Base-by-base conservation (phyloP, 1,140 invertebrate species). In the Drosophila aff. region DNA sequence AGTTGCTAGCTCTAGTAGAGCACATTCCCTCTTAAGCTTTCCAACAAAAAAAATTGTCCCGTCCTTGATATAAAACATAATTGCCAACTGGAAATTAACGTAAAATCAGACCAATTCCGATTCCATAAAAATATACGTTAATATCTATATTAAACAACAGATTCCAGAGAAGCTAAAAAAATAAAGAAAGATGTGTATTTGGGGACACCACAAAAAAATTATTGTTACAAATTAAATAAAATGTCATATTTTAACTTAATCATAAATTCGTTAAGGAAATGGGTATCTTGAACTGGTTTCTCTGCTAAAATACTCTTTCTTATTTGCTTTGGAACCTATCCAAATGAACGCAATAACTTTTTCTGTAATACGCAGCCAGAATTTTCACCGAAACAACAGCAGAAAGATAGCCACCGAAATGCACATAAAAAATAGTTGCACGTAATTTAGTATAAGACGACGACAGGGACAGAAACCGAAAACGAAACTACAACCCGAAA, bases 361-460 rank as follows among this genome's bases (percentile, higher is more conserved):
- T 23, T 58, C 15, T 82, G 49, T 53, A 57, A 64, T 76, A 84
- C 78, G 81, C 75, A 64, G 78, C 71, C 69, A 89, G 81, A 89
- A 89, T 89, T 74, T 89, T 84, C 78, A 81, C 76, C 62, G 60
- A 59, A 73, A 49, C 50, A 64, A 73, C 49, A 46, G 28, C 10
- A 59, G 47, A 69, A 57, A 47, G 61, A 58, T 61, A 49, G 26
- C n/a, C 47, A 55, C 52, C 28, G 49, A 72, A 79, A 55, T 76
- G 69, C 80, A 60, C 74, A 91, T 83, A 75, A 79, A 81, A 87
- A 91, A 91, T 91, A 87, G 75, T 83, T 91, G 75, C 87, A 91
- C 87, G 87, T 91, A 91, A 75, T 91, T 89, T 83, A 73, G 76
- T 73, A 73, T 66, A 79, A 67, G 46, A 55, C 53, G 43, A 52